Conservation (phyloP, 2,888 invertebrate species). For the Stictocephala bisonia region DNA sequence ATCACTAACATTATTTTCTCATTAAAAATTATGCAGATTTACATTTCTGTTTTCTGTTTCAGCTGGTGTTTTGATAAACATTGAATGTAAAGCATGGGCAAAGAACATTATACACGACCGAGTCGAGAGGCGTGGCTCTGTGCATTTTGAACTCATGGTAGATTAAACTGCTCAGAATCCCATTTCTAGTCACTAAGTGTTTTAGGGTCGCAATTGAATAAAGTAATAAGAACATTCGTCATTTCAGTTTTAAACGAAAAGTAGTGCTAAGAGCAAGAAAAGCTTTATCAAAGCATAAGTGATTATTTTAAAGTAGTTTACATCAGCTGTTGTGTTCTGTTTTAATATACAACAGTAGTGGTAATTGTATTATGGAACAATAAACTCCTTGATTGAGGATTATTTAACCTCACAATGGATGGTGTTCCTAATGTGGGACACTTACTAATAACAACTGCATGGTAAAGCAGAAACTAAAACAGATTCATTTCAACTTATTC, state of each 20-base stretch:
- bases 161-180: slow-evolving; percentile 52
- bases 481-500: too few relatives aligned
- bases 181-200: slow-evolving; percentile 34
- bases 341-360: too few relatives aligned
- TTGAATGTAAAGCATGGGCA: slow-evolving; percentile 80
- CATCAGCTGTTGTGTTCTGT: too few relatives aligned
- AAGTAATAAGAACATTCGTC: slow-evolving; percentile 15
- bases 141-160: slow-evolving; percentile 79
- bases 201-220: slow-evolving; percentile 32
- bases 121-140: slow-evolving; percentile 75
- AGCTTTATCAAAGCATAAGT: too few relatives aligned
- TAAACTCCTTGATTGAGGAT: too few relatives aligned
- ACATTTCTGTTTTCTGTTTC: too few relatives aligned
- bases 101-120: slow-evolving; percentile 76
- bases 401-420: too few relatives aligned
- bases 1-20: background rate
- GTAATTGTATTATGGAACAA: background rate
- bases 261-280: background rate
- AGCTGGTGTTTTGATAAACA: slow-evolving; percentile 66
- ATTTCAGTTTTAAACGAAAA: background rate
- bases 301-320: too few relatives aligned
- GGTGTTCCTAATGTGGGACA: too few relatives aligned
- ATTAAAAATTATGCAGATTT: background rate
- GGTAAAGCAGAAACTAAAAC: too few relatives aligned
- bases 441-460: too few relatives aligned